Evolutionary conservation across 2,113 vertebrate genomes (phyloP).

Genomic region (Epinephelus lanceolatus): DNA sequence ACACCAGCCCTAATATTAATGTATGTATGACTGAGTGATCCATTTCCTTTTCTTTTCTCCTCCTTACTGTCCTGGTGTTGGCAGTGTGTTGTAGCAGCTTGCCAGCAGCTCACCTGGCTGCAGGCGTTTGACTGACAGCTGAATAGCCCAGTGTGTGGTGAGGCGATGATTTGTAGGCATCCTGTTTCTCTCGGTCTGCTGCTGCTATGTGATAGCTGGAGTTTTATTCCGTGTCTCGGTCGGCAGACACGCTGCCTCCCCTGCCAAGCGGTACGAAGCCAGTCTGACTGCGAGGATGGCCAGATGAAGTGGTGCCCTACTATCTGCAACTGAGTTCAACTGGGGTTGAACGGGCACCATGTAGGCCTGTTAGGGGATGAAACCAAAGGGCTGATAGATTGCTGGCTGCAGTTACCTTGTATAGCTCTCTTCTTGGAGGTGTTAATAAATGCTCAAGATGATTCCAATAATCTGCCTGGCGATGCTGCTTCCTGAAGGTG

Average conservation of each 20-base stretch:
- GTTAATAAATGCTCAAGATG: slow-evolving; percentile 57
- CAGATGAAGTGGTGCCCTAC: slow-evolving; percentile 52
- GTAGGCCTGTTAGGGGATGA: slow-evolving; percentile 49
- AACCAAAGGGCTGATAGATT: slow-evolving; percentile 29
- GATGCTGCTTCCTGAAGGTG: slow-evolving; percentile 80
- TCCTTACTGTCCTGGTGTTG: background rate
- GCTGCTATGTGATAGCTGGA: slow-evolving; percentile 82
- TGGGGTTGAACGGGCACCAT: slow-evolving; percentile 73
- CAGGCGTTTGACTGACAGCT: slow-evolving; percentile 73
- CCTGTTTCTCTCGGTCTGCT: slow-evolving; percentile 79
- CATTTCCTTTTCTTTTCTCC: background rate
- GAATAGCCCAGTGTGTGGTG: slow-evolving; percentile 69
- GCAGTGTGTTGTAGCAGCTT: background rate
- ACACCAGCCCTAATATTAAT: background rate
- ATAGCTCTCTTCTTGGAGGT: slow-evolving; percentile 19
- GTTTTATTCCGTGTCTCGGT: slow-evolving; percentile 77
- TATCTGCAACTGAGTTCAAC: slow-evolving; percentile 70
- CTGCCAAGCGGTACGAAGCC: slow-evolving; percentile 67
- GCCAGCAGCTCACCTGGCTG: slow-evolving; percentile 56
- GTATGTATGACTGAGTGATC: background rate
- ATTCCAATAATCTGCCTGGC: slow-evolving; percentile 66
- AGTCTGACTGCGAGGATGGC: slow-evolving; percentile 19
- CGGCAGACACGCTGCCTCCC: slow-evolving; percentile 55
- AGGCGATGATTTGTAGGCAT: slow-evolving; percentile 72
- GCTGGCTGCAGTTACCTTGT: background rate